Conservation (phyloP, 2,888 invertebrate species). For the Platycheirus rosarum region DNA sequence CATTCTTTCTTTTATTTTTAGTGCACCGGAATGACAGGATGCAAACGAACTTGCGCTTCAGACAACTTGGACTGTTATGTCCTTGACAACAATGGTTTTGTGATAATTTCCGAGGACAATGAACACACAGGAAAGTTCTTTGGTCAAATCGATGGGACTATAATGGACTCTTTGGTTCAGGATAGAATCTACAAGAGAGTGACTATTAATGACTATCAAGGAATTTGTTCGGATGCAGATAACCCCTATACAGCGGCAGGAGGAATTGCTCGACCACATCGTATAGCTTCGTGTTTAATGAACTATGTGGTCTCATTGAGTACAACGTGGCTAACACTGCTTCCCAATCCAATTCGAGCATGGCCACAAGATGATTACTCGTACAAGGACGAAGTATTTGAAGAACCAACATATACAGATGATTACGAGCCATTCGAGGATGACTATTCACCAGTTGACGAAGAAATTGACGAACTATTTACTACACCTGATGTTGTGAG, state of each 20-base stretch:
- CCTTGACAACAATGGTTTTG: constrained; percentile 96
- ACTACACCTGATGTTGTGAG: constrained; percentile 81
- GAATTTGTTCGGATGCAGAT: constrained; percentile 89
- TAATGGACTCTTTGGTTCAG: constrained; percentile 96
- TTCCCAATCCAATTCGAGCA: constrained; percentile 79
- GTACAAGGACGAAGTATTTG: constrained; percentile 80
- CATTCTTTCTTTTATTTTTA: constrained; percentile 56
- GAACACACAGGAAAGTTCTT: constrained; percentile 96
- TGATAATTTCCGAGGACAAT: constrained; percentile 93
- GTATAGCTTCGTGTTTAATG: constrained; percentile 79
- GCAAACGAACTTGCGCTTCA: constrained; percentile 93
- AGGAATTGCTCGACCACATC: constrained; percentile 77
- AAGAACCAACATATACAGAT: constrained; percentile 81
- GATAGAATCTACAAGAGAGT: constrained; percentile 95
- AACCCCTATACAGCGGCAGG: constrained; percentile 83
- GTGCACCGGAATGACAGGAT: constrained; percentile 88
- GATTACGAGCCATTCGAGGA: constrained; percentile 81
- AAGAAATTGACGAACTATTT: constrained; percentile 80
- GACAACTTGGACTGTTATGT: constrained; percentile 96
- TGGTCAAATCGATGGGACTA: constrained; percentile 96
- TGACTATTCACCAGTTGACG: constrained; percentile 81
- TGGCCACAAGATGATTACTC: constrained; percentile 82
- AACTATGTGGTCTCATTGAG: constrained; percentile 80
- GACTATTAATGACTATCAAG: constrained; percentile 94
- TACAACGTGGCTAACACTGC: constrained; percentile 80